Evolutionary conservation across 1,140 invertebrate genomes (phyloP), one percentile per base, ranked within the genome.

Genomic region (Pararge aegeria): DNA sequence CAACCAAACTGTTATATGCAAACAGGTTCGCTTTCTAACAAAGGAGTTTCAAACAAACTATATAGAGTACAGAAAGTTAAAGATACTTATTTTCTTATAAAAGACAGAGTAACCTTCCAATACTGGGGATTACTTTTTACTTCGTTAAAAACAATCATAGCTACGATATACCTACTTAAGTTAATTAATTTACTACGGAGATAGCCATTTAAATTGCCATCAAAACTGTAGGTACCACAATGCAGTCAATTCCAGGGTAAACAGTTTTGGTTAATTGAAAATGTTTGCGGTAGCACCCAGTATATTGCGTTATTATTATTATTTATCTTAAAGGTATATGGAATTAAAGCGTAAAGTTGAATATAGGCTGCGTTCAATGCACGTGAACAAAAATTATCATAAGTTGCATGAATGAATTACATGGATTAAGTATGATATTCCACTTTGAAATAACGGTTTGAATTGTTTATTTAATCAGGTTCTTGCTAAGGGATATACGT

Each of bases 321-420:
- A 42, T 16, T 42, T 42, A 42, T 42, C 38, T 42, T 42, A 42
- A 42, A 42, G 3, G 30, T 34, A 34, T 34, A n/a, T 42, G 6
- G 38, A 42, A 16, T 18, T 13, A 18, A 42, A 7, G 13, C 38
- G 9, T 16, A 18, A 5, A 6, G 10, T 30, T 34, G 10, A 34
- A 34, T 34, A 24, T n/a, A n/a, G n/a, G n/a, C n/a, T n/a, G 24
- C 24, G 7, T 12, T 34, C n/a, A 10, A 10, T 34, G 27, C 27
- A 10, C 12, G 30, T 12, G 30, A 34, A 34, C 5, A 10, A 30
- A 30, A 30, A 30, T 30, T 7, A 7, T 30, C 29, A 30, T 1
- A 10, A 30, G 29, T 24, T 7, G 24, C 2, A 24, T n/a, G n/a
- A n/a, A n/a, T n/a, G n/a, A n/a, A n/a, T n/a, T n/a, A n/a, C n/a